These are phyloP conservation scores for Laticauda laticaudata DNA, from an alignment of 2,113 vertebrate species.

Conservation along the genomic window DNA sequence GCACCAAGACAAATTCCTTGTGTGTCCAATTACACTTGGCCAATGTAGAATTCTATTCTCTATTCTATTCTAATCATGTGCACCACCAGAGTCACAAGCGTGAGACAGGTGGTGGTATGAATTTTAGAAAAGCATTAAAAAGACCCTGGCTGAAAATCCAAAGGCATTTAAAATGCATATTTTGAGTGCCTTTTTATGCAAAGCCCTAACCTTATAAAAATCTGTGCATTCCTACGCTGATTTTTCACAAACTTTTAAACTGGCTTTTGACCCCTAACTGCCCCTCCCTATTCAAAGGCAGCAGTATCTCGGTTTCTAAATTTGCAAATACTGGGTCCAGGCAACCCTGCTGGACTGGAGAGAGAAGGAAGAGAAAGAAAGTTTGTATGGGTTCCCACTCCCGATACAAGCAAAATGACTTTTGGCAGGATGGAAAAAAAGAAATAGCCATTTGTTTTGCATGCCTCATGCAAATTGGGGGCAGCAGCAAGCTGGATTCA, in stretches of 20 bases:
- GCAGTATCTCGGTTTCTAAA: background rate
- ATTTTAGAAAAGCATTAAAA: background rate
- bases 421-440: background rate
- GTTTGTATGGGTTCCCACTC: background rate
- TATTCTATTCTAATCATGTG: background rate
- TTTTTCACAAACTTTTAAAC: background rate
- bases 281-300: background rate
- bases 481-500: background rate
- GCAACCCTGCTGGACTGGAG: too few relatives aligned
- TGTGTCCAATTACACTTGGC: too few relatives aligned
- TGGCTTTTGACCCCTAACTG: background rate
- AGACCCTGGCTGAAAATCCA: background rate
- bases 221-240: background rate
- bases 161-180: background rate
- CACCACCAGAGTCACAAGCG: background rate
- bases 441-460: constrained; percentile 17
- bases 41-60: too few relatives aligned
- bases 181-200: background rate
- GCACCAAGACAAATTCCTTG: too few relatives aligned
- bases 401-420: background rate
- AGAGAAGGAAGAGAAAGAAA: background rate
- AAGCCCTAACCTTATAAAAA: background rate
- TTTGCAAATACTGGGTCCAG: too few relatives aligned
- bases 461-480: constrained; percentile 42
- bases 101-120: background rate